Evolutionary conservation across 2,113 vertebrate genomes (phyloP), one percentile per base, ranked within the genome.

Genomic region (Gorsachius goisagi): DNA sequence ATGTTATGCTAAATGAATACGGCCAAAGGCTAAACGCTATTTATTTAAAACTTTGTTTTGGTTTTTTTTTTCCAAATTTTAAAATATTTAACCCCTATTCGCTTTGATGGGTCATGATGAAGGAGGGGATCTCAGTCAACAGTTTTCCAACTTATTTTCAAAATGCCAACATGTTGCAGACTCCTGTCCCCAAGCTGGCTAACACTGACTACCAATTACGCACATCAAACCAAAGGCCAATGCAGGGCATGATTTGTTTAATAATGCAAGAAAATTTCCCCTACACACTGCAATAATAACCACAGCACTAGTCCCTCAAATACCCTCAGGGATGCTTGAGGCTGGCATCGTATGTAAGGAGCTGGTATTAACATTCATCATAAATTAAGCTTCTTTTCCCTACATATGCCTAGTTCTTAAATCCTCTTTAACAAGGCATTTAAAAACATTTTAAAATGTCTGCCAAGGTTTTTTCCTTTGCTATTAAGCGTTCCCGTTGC

Each of bases 301-400:
- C 89, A 89, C 50, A 95, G 77, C 74, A 37, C 56, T 20, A 82
- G 84, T 82, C 71, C 87, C 69, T 91, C 71, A 85, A 68, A 94
- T 68, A 88, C 71, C 88, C 87, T 73, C 74, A 82, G 91, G 78
- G 89, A 82, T 91, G 71, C 77, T 85, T 64, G 44, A 96, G 66
- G 81, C 69, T 81, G 72, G 58, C 32, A 88, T 90, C 27, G 1
- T 69, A 56, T 68, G 69, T 88, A 95, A 93, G 91, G 78, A 96
- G 81, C 44, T 76, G 39, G 67, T 85, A 94, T 93, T 96, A 96
- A 85, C 71, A 93, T 88, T 88, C 81, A 93, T 93, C 91, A 82
- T 89, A 89, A 96, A 93, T 93, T 93, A 96, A 96, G 85, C 74
- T 95, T 78, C 91, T 96, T 97, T 93, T 50, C 85, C 64, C 76